Percentiles rank a stretch among this genome's conserved stretches.
Conservation (phyloP, 2,888 invertebrate species). For the Abrostola tripartita region DNA sequence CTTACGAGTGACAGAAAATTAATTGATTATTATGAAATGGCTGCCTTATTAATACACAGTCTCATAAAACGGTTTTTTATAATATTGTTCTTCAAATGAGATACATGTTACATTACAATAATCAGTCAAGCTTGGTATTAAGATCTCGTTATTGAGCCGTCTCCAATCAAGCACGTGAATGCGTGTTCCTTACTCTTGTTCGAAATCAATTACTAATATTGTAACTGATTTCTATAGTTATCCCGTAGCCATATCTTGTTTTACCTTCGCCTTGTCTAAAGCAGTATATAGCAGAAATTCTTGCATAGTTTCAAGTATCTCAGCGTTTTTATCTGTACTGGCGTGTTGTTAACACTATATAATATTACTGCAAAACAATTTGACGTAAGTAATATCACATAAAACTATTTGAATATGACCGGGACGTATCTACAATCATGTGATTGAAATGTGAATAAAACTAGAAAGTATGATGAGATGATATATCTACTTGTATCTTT, state of each 20-base stretch:
- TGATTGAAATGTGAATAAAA: constrained; percentile 10
- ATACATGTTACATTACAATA: constrained; percentile 78
- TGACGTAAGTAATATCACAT: constrained; percentile 20
- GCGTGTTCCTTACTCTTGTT: constrained; percentile 44
- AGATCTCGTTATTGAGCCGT: constrained; percentile 79
- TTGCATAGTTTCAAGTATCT: background rate
- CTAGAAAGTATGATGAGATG: constrained; percentile 13
- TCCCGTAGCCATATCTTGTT: constrained; percentile 12
- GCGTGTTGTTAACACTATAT: constrained; percentile 1
- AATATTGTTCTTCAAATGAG: constrained; percentile 83
- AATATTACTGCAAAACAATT: constrained; percentile 10
- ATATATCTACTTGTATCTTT: constrained; percentile 3
- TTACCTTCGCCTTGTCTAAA: constrained; percentile 9
- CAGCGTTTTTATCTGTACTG: constrained; percentile 5
- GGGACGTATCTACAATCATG: constrained; percentile 4
- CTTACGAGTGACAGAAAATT: constrained; percentile 43
- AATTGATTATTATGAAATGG: constrained; percentile 68
- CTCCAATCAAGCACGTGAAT: constrained; percentile 56
- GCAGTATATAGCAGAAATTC: background rate
- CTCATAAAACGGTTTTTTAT: constrained; percentile 78
- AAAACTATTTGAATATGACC: constrained; percentile 25
- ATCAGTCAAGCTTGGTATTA: constrained; percentile 79
- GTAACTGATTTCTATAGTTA: constrained; percentile 14
- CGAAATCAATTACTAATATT: constrained; percentile 30
- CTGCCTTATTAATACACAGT: constrained; percentile 83